Percentiles rank a stretch among this genome's conserved stretches.
Evolutionary conservation across 2,797 vertebrate genomes (phyloP).

Genomic region (Atherinosoma microstoma): DNA sequence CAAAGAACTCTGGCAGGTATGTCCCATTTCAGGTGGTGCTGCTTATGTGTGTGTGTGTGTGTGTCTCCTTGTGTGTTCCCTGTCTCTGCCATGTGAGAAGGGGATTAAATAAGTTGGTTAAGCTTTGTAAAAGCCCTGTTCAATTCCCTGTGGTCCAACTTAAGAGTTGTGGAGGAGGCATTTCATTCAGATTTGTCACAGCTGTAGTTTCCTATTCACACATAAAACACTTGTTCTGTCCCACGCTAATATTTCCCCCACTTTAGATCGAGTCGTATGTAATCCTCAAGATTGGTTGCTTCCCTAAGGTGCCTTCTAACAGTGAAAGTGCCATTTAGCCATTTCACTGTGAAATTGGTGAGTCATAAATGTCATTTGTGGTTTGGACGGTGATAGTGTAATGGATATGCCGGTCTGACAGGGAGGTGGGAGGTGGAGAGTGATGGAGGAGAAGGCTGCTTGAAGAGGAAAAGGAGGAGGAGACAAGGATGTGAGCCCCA

Average conservation of each 20-base stretch:
- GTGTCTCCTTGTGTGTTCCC: conserved; percentile 51
- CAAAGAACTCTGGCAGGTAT: conserved; percentile 54
- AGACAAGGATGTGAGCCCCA: conserved; percentile 25
- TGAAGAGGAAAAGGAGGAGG: conserved; percentile 8
- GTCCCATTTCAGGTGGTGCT: conserved; percentile 41
- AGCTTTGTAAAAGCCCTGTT: conserved; percentile 45
- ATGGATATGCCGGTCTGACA: conserved; percentile 55
- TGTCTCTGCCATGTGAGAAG: conserved; percentile 36
- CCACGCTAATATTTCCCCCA: conserved; percentile 30
- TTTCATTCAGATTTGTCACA: conserved; percentile 39
- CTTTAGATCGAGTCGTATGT: conserved; percentile 15
- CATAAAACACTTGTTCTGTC: conserved; percentile 22
- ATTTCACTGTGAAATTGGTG: conserved; percentile 57
- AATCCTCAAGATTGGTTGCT: conserved; percentile 23
- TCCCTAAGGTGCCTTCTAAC: conserved; percentile 24
- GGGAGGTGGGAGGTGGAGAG: conserved; percentile 48
- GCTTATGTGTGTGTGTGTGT: conserved; percentile 30
- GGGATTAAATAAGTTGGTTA: conserved; percentile 46
- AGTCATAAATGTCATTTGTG: conserved; percentile 66
- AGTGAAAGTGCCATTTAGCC: conserved; percentile 38
- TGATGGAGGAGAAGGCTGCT: conserved; percentile 26
- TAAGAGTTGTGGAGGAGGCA: conserved; percentile 14
- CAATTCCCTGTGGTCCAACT: conserved; percentile 44
- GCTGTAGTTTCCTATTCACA: conserved; percentile 28
- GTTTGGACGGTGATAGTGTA: conserved; percentile 56